Evolutionary conservation across 2,113 vertebrate genomes (phyloP).

Genomic region (Mystacornis crossleyi): DNA sequence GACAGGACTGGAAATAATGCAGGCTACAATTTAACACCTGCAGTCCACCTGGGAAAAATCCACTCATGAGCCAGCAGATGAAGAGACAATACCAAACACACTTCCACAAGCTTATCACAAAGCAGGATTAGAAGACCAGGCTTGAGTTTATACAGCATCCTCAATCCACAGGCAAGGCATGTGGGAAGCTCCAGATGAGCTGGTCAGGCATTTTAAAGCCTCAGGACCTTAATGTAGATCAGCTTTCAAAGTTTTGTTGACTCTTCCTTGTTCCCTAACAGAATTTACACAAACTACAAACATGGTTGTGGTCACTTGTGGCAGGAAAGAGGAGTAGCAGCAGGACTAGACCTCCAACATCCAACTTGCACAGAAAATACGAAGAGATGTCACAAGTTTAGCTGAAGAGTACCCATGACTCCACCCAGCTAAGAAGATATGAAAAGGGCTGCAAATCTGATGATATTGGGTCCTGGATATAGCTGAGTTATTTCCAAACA

Average conservation of each 20-base stretch:
- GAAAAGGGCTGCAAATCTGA: not conserved
- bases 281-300: not conserved
- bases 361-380: not conserved
- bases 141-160: not conserved
- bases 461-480: not conserved
- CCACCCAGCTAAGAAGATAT: not conserved
- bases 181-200: not conserved
- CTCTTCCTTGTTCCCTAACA: not conserved
- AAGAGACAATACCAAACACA: accelerated
- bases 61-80: accelerated
- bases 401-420: not conserved
- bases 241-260: not conserved
- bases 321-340: not conserved
- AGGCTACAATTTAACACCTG: not conserved
- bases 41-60: not conserved
- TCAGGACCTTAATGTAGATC: not conserved
- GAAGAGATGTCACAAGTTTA: not conserved
- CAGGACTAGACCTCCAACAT: not conserved
- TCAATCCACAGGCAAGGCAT: not conserved
- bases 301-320: accelerated
- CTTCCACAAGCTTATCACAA: not conserved
- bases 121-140: accelerated
- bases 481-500: not conserved
- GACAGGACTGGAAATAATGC: not conserved
- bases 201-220: not conserved